Base-by-base conservation (phyloP, 1,140 invertebrate genomes). In the Papilio polytes region DNA sequence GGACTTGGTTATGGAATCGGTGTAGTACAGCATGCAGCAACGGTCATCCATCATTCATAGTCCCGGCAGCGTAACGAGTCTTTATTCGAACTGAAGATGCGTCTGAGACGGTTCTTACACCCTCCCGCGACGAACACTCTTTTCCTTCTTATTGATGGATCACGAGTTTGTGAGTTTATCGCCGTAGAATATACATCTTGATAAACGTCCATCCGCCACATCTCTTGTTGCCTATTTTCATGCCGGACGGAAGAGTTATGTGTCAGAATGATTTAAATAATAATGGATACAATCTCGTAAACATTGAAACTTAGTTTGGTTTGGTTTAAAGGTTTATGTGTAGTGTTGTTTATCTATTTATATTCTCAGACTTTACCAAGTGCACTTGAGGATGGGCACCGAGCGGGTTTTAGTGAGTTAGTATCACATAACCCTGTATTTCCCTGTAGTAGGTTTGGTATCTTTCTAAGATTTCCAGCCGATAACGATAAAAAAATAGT, bases 41-140 rank as follows among this genome's bases (percentile, higher is more conserved):
- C 85, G 91, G 89, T 88, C 86, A 93, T 94, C 93, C 88, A 94
- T 94, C 92, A 94, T 91, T 88, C 87, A 83, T 84, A 81, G 84
- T 85, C 83, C 84, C 86, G 81, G 85, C 82, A 88, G 89, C 90
- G 93, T 93, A 93, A 94, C 93, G 90, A 94, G 91, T 86, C 91
- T 91, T 88, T 90, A 92, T 93, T 92, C 90, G 87, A 88, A 81
- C 81, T 79, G 82, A 85, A 85, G 86, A 90, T 88, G 88, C 88
- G 83, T 86, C 81, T 80, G 90, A 87, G 91, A 90, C 83, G 80
- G 86, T 88, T 89, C 88, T 90, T 88, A 90, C 85, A 90, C 88
- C 88, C 84, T 88, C 87, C 83, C 80, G 85, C 82, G 81, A 82
- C 79, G 81, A 76, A 83, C 77, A 83, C 72, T 84, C 78, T 84